A percentile compares a stretch with the other conserved stretches of the same genome.
Conservation (phyloP, 1,140 invertebrate species). For the Eulimnadia texana region DNA sequence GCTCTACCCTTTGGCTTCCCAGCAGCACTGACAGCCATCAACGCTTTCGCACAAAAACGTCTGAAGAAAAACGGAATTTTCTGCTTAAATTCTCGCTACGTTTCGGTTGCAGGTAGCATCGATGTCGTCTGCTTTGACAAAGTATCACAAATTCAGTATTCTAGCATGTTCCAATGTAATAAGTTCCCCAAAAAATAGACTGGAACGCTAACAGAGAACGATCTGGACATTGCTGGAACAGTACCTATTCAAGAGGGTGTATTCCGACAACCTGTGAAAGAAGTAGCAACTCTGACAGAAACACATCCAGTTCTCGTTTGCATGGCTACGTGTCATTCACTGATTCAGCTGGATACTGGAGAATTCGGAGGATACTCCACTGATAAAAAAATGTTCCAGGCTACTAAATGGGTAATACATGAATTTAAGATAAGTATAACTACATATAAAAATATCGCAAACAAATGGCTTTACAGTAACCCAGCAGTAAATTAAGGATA, state of each 20-base stretch:
- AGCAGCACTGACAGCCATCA: conserved; percentile 39
- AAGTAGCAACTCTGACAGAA: conserved; percentile 17
- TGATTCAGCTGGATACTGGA: conserved; percentile 22
- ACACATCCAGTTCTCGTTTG: conserved; percentile 16
- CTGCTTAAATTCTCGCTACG: conserved; percentile 37
- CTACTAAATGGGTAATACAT: conserved; percentile 19
- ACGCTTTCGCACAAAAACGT: conserved; percentile 36
- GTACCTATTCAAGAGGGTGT: conserved; percentile 16
- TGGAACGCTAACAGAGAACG: conserved; percentile 28
- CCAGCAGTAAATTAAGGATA: neutral
- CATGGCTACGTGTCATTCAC: conserved; percentile 26
- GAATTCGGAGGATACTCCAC: conserved; percentile 24
- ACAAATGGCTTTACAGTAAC: neutral
- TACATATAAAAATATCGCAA: neutral
- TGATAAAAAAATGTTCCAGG: conserved; percentile 24
- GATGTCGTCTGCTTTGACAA: conserved; percentile 43
- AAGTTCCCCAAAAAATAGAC: conserved; percentile 20
- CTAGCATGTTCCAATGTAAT: neutral
- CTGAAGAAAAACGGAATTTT: conserved; percentile 34
- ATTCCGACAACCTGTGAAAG: conserved; percentile 9
- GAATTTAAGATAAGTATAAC: neutral
- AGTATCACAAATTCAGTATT: conserved; percentile 23
- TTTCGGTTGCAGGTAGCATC: conserved; percentile 36
- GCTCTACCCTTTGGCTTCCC: conserved; percentile 30
- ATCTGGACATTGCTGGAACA: conserved; percentile 26